phyloP scores from a whole-genome alignment of 2,888 invertebrate genomes.

The Cataglyphis cursor region DNA sequence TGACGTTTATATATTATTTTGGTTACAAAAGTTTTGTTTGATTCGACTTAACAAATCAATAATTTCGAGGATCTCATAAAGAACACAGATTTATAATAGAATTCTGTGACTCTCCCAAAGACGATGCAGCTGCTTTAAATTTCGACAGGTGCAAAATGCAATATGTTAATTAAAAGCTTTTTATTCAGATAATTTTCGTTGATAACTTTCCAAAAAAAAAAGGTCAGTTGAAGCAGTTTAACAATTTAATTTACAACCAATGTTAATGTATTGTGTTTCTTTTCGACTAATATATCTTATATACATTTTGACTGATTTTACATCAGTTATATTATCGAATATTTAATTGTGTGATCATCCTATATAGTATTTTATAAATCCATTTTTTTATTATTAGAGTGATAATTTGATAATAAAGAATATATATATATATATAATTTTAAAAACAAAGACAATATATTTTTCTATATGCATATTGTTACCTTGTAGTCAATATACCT shows the following conservation, averaged over 20 bases:
- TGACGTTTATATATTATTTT: constrained; percentile 23
- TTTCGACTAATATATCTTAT: not conserved
- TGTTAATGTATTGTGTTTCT: not conserved
- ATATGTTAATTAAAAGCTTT: not conserved
- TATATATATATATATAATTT: constrained; percentile 2
- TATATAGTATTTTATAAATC: not conserved
- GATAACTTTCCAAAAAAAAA: not conserved
- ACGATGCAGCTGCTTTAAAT: constrained; percentile 10
- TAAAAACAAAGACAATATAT: not conserved
- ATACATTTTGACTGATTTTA: not conserved
- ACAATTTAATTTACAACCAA: not conserved
- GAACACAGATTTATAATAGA: not conserved
- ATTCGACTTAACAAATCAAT: not conserved
- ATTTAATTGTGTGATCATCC: not conserved
- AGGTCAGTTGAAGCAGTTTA: not conserved
- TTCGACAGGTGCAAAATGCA: constrained; percentile 14
- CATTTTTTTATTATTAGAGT: not conserved
- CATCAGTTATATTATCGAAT: constrained; percentile 1
- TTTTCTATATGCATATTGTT: not conserved
- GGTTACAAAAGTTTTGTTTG: not conserved
- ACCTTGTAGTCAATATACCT: not conserved
- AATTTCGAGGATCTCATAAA: not conserved
- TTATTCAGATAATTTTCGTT: not conserved
- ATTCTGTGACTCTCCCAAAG: not conserved
- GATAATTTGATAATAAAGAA: not conserved